Evolutionary conservation across 53 echinoderm and acorn worm species (phyloP), one percentile per base, ranked within the genome.

Genomic region (Arbacia lixula): DNA sequence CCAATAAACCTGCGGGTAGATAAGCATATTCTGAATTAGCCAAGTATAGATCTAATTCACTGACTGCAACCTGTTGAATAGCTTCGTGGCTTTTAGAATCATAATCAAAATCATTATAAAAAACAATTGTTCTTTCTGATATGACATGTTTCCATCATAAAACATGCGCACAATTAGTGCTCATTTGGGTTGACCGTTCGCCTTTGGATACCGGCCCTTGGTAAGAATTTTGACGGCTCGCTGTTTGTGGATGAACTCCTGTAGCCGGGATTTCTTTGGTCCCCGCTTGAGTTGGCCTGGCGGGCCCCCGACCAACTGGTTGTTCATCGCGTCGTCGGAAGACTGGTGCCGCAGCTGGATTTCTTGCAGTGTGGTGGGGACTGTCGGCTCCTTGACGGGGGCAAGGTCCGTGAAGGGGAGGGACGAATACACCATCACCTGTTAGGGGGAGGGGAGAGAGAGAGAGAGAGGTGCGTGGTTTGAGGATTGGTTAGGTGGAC

Each of bases 351-450:
- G 86, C 17, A 93, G 68, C 52, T 92, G 94, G 36, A 96, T 96
- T 60, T 97, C 92, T 20, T 97, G 90, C 19, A 97, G 53, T 0
- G 90, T 85, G 5, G 85, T 80, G 3, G 98, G 98, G 1, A 90
- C 84, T 22, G 86, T 86, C 11, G 92, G 87, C 67, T 97, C 98
- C 67, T 88, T 77, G 19, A 97, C 92, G 16, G 98, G 92, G 19
- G 85, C 90, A 12, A 97, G 87, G 21, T 97, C 90, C 33, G 87
- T 91, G 87, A 97, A 97, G 30, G 98, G 98, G 17, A 97, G 86
- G 3, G 97, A 97, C 1, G 98, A 97, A 57, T 92, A 97, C 35
- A 97, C 98, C 24, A 91, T 87, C 9, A 97, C 90, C 98, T 97
- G 72, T n/a, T n/a, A n/a, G n/a, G n/a, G n/a, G n/a, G n/a, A n/a